Conservation (phyloP, 2,888 invertebrate genomes). For the Lucinisca nassula region DNA sequence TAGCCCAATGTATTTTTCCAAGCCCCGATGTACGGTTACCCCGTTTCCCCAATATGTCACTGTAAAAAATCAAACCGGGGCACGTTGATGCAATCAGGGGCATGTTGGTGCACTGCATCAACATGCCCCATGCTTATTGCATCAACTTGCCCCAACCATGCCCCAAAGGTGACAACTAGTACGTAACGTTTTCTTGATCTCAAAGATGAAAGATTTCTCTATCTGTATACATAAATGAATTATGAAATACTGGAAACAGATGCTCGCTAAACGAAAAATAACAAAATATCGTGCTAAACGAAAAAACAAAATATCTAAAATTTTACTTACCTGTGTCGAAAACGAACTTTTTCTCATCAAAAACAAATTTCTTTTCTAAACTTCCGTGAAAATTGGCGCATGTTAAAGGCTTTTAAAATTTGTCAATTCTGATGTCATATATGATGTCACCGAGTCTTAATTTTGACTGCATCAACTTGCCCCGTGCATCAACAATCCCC, state of each 20-base stretch:
- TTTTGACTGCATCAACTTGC: constrained; percentile 19
- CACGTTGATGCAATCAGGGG: constrained; percentile 35
- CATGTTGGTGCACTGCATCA: constrained; percentile 34
- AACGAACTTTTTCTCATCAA: background rate
- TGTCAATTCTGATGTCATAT: background rate
- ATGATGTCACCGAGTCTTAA: constrained; percentile 19
- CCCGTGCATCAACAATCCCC: constrained; percentile 25
- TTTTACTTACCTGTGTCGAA: constrained; percentile 31
- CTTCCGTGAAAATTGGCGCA: background rate
- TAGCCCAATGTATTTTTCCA: too few species aligned
- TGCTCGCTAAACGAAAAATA: constrained; percentile 26
- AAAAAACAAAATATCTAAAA: constrained; percentile 28
- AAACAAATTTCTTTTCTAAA: background rate
- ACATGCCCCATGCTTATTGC: constrained; percentile 31
- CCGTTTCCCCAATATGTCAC: background rate
- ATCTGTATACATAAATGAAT: constrained; percentile 22
- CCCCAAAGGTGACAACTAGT: constrained; percentile 11
- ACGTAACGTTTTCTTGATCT: background rate
- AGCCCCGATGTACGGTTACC: too few species aligned
- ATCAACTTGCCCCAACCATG: constrained; percentile 42
- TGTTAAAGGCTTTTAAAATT: background rate
- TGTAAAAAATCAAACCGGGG: constrained; percentile 3
- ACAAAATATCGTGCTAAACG: constrained; percentile 24
- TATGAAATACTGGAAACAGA: background rate
- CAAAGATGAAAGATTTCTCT: constrained; percentile 17